Base-by-base conservation (phyloP, 2,888 invertebrate species). In the Tanypteryx hageni region DNA sequence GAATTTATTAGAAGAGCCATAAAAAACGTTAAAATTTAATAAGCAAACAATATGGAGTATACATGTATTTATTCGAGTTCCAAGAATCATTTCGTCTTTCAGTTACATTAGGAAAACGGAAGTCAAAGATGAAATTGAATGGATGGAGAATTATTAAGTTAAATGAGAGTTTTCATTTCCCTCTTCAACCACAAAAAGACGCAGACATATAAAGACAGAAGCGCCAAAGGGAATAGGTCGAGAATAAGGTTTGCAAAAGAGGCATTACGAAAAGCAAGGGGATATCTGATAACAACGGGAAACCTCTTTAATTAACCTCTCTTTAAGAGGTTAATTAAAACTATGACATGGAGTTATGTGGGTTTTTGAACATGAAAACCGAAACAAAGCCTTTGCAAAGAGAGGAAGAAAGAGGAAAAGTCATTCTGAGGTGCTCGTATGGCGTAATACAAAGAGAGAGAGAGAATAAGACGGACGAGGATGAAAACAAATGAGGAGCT, bases 401-500 rank as follows among this genome's bases (percentile, higher is more conserved):
- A 16, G n/a, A 13, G n/a, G 18, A 11, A 18, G 22, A n/a, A n/a
- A 18, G 68, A 68, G 68, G 68, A 3, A 44, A 44, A 44, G 44
- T 44, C 44, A 44, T 44, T 44, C 44, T 44, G 44, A 5, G 44
- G 44, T 44, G 44, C 44, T 44, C 5, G 44, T 44, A 44, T 44
- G 44, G 44, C 44, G 44, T 44, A 44, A 44, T 5, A 44, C 44
- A 44, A 5, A n/a, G n/a, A 16, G 44, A n/a, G n/a, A 16, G n/a
- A 13, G n/a, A 22, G 8, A 22, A 68, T 68, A n/a, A 18, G 68
- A 68, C n/a, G 68, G 18, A 9, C 68, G 68, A 68, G 18, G 68
- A 68, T 68, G 16, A 68, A 68, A 68, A 68, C 68, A 68, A 68
- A 68, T 68, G 68, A 68, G 68, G 14, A 68, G 68, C n/a, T 22